A percentile compares a stretch with the other conserved stretches of the same genome.
Conservation (phyloP, 2,797 vertebrate species). For the Gallinago solitaria region DNA sequence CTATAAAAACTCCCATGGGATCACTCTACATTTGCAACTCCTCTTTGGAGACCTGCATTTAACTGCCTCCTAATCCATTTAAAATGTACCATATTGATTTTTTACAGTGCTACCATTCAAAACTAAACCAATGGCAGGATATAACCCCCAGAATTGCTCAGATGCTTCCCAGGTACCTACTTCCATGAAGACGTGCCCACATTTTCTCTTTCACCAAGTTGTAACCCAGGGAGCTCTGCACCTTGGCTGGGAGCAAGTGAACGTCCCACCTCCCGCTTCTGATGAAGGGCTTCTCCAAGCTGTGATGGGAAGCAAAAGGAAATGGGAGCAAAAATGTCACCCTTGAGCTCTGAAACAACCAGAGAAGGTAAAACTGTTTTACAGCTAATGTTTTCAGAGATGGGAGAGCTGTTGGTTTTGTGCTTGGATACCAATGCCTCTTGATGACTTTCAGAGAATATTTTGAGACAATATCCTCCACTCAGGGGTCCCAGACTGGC, state of each 20-base stretch:
- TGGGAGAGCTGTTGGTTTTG: not conserved
- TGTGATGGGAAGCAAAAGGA: not conserved
- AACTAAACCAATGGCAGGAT: not conserved
- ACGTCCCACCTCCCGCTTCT: not conserved
- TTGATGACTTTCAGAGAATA: not conserved
- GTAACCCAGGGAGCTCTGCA: not conserved
- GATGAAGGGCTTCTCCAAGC: not conserved
- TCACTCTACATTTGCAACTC: constrained; percentile 22
- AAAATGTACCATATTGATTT: constrained; percentile 45
- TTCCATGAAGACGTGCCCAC: not conserved
- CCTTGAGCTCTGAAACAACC: not conserved
- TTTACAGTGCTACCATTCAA: not conserved
- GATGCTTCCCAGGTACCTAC: not conserved
- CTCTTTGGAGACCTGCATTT: constrained; percentile 34
- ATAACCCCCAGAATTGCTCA: not conserved
- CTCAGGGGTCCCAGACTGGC: not conserved
- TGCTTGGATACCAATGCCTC: not conserved
- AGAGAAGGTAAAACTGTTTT: not conserved
- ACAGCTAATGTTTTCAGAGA: not conserved
- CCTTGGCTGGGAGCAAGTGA: not conserved
- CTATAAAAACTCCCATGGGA: constrained; percentile 12
- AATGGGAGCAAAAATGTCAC: not conserved
- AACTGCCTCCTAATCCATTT: constrained; percentile 33
- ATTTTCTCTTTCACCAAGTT: not conserved
- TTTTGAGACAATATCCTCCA: constrained; percentile 26